Evolutionary conservation across 1,140 invertebrate species (phyloP).

Genomic region (Drosophila gunungcola): DNA sequence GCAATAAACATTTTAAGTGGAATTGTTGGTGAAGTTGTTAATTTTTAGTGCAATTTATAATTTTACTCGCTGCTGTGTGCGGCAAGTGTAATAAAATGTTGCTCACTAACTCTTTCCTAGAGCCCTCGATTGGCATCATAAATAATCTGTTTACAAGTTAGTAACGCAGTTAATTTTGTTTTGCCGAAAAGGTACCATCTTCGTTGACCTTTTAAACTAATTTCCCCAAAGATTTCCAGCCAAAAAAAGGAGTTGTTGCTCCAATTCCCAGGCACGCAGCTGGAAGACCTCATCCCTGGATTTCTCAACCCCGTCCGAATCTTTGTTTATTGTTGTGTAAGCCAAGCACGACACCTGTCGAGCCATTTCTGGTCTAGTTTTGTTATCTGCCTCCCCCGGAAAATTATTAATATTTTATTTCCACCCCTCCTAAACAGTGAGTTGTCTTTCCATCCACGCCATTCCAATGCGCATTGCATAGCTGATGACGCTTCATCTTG

Average conservation of each 20-base stretch:
- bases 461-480: slow-evolving; percentile 54
- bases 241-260: slow-evolving; percentile 27
- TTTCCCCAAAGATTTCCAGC: slow-evolving; percentile 70
- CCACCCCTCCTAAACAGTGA: slow-evolving; percentile 10
- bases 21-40: slow-evolving; percentile 82
- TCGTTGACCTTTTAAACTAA: slow-evolving; percentile 76
- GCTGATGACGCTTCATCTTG: slow-evolving; percentile 71
- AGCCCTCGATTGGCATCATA: slow-evolving; percentile 61
- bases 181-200: slow-evolving; percentile 8
- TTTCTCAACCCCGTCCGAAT: slow-evolving; percentile 17
- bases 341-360: slow-evolving; percentile 73
- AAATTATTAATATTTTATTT: slow-evolving; percentile 81
- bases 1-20: slow-evolving; percentile 83
- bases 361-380: slow-evolving; percentile 66
- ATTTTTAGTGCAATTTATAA: slow-evolving; percentile 83
- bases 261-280: slow-evolving; percentile 67
- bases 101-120: slow-evolving; percentile 35
- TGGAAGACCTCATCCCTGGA: not conserved
- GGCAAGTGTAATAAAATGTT: slow-evolving; percentile 77
- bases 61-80: slow-evolving; percentile 44
- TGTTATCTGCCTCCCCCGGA: slow-evolving; percentile 17
- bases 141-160: slow-evolving; percentile 83
- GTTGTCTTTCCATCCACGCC: slow-evolving; percentile 36
- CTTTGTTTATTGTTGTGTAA: slow-evolving; percentile 79
- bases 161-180: slow-evolving; percentile 75